Evolutionary conservation across 2,888 invertebrate genomes (phyloP).

Genomic region (Fissipunctia ypsillon): DNA sequence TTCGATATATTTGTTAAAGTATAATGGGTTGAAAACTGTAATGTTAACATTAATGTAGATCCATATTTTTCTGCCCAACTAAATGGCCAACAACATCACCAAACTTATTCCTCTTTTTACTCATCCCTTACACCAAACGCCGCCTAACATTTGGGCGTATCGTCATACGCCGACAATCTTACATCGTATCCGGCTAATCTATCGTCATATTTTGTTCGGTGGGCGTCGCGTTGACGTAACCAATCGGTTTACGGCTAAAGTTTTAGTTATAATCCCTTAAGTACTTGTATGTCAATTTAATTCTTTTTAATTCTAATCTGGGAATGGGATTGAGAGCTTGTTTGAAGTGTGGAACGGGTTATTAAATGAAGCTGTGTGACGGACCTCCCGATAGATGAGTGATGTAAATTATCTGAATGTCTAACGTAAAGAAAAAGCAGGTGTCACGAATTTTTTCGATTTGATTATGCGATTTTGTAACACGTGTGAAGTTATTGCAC

Average conservation of each 20-base stretch:
- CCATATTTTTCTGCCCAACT: not conserved
- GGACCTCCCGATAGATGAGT: conserved; percentile 43
- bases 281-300: conserved; percentile 64
- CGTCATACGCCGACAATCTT: conserved; percentile 78
- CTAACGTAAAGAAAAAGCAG: not conserved
- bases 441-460: too few relatives aligned
- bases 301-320: conserved; percentile 65
- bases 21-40: too few relatives aligned
- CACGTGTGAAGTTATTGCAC: too few relatives aligned
- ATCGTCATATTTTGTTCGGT: conserved; percentile 80
- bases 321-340: conserved; percentile 60
- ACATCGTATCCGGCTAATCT: conserved; percentile 84
- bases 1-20: too few relatives aligned
- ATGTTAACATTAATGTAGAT: not conserved
- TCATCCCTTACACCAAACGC: conserved; percentile 46
- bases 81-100: not conserved
- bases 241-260: conserved; percentile 66
- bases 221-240: conserved; percentile 80
- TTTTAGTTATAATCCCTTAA: conserved; percentile 65
- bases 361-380: conserved; percentile 48
- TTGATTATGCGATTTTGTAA: too few relatives aligned
- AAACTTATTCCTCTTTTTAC: not conserved
- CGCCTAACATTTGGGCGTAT: conserved; percentile 80
- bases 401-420: conserved; percentile 4
- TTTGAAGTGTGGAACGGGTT: conserved; percentile 46